A percentile compares a stretch with the other conserved stretches of the same genome.
Conservation (phyloP, 1,140 invertebrate species). For the Coptotermes formosanus region DNA sequence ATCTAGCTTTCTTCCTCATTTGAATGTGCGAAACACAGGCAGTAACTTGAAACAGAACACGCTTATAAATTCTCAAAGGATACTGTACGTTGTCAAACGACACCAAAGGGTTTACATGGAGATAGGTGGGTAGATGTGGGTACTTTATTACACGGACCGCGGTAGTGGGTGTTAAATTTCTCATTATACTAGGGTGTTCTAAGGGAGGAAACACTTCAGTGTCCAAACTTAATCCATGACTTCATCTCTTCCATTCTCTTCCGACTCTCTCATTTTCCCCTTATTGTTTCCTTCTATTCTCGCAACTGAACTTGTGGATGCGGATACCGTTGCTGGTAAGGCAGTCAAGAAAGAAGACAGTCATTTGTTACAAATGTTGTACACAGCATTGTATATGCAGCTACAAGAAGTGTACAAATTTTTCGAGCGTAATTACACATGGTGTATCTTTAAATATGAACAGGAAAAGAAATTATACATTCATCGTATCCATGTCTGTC, state of each 20-base stretch:
- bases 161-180: not conserved
- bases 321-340: not conserved
- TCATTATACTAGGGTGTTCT: not conserved
- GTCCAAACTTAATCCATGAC: constrained; percentile 7
- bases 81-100: not conserved
- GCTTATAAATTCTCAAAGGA: not conserved
- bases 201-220: not conserved
- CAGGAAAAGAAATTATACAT: too few relatives aligned
- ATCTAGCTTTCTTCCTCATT: not conserved
- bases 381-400: too few relatives aligned
- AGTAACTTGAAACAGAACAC: not conserved
- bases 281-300: not conserved
- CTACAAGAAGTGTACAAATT: too few relatives aligned
- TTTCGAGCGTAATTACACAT: too few relatives aligned
- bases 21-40: not conserved
- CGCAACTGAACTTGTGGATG: not conserved
- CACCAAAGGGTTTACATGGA: not conserved
- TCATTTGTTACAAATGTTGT: too few relatives aligned
- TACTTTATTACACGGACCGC: not conserved
- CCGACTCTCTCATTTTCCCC: not conserved
- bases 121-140: not conserved
- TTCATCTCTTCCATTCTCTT: constrained; percentile 6
- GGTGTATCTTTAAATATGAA: too few relatives aligned
- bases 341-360: not conserved
- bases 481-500: too few relatives aligned